phyloP scores from a whole-genome alignment of 2,113 vertebrate species.

The Penelope pileata region DNA sequence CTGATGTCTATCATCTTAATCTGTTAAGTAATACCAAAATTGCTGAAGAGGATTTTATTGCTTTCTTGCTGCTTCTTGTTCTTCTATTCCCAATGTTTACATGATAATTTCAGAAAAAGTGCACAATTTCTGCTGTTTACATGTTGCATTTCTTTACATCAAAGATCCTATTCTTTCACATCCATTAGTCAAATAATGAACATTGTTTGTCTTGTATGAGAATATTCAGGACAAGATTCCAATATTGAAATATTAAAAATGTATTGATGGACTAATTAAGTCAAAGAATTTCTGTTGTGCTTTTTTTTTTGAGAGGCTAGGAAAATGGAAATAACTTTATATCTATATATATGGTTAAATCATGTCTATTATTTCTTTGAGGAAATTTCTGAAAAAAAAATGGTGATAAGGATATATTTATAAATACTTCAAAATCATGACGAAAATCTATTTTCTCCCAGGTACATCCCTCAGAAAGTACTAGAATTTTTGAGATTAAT shows the following conservation, averaged over 20 bases:
- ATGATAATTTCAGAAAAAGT: not conserved
- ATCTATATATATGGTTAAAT: not conserved
- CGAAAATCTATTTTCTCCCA: not conserved
- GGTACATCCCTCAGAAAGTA: not conserved
- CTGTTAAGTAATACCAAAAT: not conserved
- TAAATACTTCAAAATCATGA: not conserved
- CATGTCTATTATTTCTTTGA: not conserved
- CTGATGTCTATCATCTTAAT: not conserved
- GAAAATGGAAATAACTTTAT: not conserved
- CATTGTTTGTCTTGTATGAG: not conserved
- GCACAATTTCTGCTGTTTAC: not conserved
- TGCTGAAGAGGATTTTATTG: not conserved
- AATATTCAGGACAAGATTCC: not conserved
- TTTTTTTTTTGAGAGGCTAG: not conserved
- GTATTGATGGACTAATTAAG: not conserved
- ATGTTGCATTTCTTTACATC: not conserved
- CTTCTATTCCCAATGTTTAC: not conserved
- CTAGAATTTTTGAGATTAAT: not conserved
- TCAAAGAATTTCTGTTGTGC: not conserved
- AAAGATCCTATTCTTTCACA: not conserved
- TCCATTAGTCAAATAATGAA: not conserved
- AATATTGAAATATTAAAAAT: not conserved
- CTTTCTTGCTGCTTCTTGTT: not conserved
- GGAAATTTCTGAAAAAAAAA: not conserved
- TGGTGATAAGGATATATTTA: not conserved